phyloP scores from a whole-genome alignment of 2,797 vertebrate genomes.

The Pangasius macronema region DNA sequence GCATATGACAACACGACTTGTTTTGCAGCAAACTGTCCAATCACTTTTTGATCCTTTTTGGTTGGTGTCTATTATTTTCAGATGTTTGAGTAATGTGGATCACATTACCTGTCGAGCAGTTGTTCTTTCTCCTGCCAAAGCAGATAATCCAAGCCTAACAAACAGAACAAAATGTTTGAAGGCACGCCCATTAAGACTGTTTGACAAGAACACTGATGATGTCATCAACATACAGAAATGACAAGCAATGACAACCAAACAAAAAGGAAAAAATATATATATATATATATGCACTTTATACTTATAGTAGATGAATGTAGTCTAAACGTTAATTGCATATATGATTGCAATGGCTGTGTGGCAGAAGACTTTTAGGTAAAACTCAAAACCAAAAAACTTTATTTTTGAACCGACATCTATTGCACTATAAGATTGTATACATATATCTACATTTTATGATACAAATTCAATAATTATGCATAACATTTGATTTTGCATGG shows the following conservation, averaged over 20 bases:
- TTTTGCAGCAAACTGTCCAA: background rate
- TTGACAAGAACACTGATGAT: background rate
- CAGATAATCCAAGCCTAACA: conserved; percentile 30
- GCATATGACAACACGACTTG: conserved; percentile 5
- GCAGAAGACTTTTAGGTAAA: conserved; percentile 5
- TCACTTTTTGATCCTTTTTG: background rate
- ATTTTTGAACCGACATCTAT: conserved; percentile 21
- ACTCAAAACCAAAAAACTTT: background rate
- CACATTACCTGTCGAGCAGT: background rate
- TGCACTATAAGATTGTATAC: conserved; percentile 32
- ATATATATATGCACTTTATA: conserved; percentile 39
- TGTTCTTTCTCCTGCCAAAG: background rate
- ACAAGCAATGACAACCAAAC: conserved; percentile 3
- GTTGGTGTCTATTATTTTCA: background rate
- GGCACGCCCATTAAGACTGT: background rate
- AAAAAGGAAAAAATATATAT: background rate
- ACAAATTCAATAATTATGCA: conserved; percentile 21
- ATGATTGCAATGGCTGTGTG: background rate
- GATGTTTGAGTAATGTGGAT: conserved; percentile 13
- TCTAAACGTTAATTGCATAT: background rate
- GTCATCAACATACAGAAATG: too few relatives aligned
- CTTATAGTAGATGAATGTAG: background rate
- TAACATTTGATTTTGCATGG: conserved; percentile 15
- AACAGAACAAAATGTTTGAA: conserved; percentile 16
- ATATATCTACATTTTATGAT: conserved; percentile 11